Evolutionary conservation across 2,888 invertebrate species (phyloP), one percentile per base, ranked within the genome.

Genomic region (Netelia inedita): DNA sequence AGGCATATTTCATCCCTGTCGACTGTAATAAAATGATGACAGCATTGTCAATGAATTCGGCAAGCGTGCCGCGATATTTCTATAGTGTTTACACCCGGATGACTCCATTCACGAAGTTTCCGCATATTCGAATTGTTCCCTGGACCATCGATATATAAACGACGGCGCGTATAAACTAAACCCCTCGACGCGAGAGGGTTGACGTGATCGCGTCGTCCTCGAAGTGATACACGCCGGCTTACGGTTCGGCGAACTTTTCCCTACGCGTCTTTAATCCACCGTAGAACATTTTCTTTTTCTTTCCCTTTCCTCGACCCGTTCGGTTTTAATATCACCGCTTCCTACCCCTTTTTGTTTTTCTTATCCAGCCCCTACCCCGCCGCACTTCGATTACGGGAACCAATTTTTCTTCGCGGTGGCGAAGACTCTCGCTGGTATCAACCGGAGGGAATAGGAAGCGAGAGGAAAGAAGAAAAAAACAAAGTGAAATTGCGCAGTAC

Each of bases 111-210:
- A 81, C 57, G 55, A 69, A 63, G 69, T 63, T 78, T 41, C 35
- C 61, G 78, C 78, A 65, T 61, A 69, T 46, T 14, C 74, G 81
- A 78, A 84, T 84, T 84, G 76, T 84, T 80, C 66, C 80, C 46
- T 10, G 41, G 35, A 35, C 61, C 53, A 41, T 71, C 79, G 72
- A 43, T 80, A 59, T 66, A 53, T 28, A 59, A 69, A 50, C 69
- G 1, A n/a, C n/a, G 8, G 57, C 21, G 46, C 65, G 5, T 61
- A n/a, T 50, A 16, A 55, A 50, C 41, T 6, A 53, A 10, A 21
- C 50, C 41, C 41, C 41, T 55, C 19, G 63, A 46, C 19, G 63
- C 41, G 21, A 59, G 63, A 35, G 8, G 46, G 14, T 72, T 59
- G 21, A 50, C 46, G 61, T 28, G 19, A 57, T 55, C 10, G 53